A percentile compares a stretch with the other conserved stretches of the same genome.
phyloP scores from a whole-genome alignment of 2,113 vertebrate genomes.

The Halichoerus grypus region DNA sequence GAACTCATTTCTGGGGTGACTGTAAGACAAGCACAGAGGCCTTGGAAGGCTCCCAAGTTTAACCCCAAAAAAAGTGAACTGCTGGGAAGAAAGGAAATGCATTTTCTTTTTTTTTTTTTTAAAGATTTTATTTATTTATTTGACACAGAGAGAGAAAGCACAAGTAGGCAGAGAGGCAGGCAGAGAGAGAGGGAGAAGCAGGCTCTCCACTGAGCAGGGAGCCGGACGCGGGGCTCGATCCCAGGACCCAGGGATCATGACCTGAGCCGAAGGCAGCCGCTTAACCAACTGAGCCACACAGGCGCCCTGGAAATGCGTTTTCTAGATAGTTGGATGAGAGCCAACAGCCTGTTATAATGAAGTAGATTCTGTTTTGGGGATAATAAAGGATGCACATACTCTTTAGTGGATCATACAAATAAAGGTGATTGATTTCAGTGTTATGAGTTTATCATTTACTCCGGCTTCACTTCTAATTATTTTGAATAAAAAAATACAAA shows the following conservation, averaged over 20 bases:
- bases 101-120: not conserved
- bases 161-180: too few species aligned
- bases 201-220: too few species aligned
- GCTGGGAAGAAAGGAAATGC: not conserved
- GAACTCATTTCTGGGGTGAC: not conserved
- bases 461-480: not conserved
- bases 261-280: too few species aligned
- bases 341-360: not conserved
- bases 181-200: too few species aligned
- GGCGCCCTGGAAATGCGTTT: not conserved
- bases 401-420: not conserved
- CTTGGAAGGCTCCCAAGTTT: not conserved
- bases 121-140: too few species aligned
- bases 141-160: too few species aligned
- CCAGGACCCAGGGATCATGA: too few species aligned
- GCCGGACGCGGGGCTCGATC: too few species aligned
- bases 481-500: constrained; percentile 33
- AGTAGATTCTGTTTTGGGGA: not conserved
- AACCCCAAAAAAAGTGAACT: not conserved
- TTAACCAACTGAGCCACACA: too few species aligned
- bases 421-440: not conserved
- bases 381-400: not conserved
- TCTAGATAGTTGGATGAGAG: not conserved
- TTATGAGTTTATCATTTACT: not conserved
- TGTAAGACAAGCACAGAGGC: not conserved